phyloP scores from a whole-genome alignment of 2,888 invertebrate genomes.

The Dicycla oo region DNA sequence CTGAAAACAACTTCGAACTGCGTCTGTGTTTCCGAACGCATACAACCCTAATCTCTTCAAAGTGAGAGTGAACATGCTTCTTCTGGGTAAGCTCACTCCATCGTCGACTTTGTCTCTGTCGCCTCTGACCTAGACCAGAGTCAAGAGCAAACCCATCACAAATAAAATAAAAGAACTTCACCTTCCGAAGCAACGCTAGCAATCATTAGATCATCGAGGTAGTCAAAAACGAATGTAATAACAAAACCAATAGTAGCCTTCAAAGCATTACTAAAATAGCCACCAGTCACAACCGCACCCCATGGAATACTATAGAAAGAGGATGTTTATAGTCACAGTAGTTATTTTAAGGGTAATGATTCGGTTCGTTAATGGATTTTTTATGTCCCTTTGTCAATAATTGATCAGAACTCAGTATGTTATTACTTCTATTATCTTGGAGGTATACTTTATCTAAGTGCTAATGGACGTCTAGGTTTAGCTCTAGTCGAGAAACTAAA shows the following conservation, averaged over 20 bases:
- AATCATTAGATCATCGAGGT: neutral
- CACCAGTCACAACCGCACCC: constrained; percentile 76
- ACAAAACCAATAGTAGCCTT: constrained; percentile 74
- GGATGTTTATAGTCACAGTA: constrained; percentile 73
- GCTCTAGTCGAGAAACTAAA: constrained; percentile 13
- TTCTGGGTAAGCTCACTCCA: no score
- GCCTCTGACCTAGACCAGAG: no score
- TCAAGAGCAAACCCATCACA: no score
- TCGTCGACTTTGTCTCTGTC: no score
- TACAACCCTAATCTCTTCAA: no score
- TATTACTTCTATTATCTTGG: constrained; percentile 38
- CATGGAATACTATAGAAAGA: constrained; percentile 71
- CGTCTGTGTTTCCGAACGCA: no score
- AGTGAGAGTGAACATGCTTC: no score
- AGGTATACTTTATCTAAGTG: constrained; percentile 40
- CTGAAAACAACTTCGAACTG: no score
- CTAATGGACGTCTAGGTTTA: constrained; percentile 27
- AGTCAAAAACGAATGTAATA: constrained; percentile 71
- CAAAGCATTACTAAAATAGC: constrained; percentile 73
- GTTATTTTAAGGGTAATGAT: constrained; percentile 71
- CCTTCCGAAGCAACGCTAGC: neutral
- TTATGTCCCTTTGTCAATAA: constrained; percentile 70
- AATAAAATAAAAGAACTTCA: no score
- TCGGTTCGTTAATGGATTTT: constrained; percentile 74
- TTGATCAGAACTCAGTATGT: constrained; percentile 53